phyloP scores from a whole-genome alignment of 2,797 vertebrate species.

The Potorous gilbertii region DNA sequence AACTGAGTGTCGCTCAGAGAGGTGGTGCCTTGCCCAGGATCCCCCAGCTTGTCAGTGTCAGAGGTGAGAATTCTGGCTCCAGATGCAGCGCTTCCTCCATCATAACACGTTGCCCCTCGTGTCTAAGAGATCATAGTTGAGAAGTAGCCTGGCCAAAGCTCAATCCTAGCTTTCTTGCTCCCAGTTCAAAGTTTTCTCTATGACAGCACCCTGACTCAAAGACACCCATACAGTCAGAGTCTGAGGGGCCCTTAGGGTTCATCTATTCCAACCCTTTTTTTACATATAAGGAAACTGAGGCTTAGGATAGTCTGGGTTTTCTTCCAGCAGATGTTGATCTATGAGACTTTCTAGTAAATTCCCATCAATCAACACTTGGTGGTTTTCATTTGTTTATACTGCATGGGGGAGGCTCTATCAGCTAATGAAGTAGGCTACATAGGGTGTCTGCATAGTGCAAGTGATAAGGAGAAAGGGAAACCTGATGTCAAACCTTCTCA shows the following conservation, averaged over 20 bases:
- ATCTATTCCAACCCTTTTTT: background rate
- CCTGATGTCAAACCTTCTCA: background rate
- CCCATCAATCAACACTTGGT: background rate
- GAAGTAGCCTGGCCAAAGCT: background rate
- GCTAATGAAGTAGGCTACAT: background rate
- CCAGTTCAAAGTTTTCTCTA: background rate
- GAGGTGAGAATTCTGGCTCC: background rate
- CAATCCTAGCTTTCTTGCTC: background rate
- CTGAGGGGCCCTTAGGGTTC: background rate
- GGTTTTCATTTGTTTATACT: background rate
- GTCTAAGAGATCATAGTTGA: background rate
- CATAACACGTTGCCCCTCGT: background rate
- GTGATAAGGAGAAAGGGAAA: background rate
- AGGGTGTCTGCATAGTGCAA: background rate
- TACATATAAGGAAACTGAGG: background rate
- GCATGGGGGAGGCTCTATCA: too few relatives aligned
- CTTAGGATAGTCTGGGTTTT: background rate
- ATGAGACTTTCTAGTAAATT: background rate
- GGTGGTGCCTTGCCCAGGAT: background rate
- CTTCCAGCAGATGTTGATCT: background rate
- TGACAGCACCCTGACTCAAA: background rate
- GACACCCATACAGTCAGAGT: background rate
- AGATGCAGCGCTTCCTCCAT: background rate
- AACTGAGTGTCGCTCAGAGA: background rate
- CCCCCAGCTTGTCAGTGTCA: background rate